phyloP scores from a whole-genome alignment of 2,888 invertebrate genomes.

The Pharmacophagus antenor region DNA sequence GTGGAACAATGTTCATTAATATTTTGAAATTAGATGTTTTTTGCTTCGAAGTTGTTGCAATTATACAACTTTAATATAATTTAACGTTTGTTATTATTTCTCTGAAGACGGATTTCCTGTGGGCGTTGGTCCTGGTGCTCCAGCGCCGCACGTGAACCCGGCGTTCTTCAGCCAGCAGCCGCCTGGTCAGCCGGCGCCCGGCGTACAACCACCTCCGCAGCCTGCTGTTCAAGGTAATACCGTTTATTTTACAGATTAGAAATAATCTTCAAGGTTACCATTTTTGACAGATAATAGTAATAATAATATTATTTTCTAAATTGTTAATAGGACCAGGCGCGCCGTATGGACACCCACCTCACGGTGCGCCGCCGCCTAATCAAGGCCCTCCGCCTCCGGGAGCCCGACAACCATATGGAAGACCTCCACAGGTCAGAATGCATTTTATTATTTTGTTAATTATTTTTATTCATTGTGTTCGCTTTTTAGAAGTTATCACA shows the following conservation, averaged over 20 bases:
- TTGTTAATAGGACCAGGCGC: constrained; percentile 77
- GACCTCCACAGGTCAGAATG: constrained; percentile 76
- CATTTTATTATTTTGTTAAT: background rate
- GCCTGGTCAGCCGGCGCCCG: constrained; percentile 65
- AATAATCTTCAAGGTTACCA: background rate
- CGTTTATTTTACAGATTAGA: no score
- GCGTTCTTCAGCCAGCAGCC: constrained; percentile 94
- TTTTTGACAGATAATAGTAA: background rate
- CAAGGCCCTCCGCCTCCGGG: constrained; percentile 83
- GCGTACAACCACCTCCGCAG: constrained; percentile 80
- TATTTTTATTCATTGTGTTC: no score
- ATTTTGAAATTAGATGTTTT: background rate
- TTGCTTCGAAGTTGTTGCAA: no score
- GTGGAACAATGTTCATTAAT: background rate
- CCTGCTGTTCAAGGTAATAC: constrained; percentile 81
- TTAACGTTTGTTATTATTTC: no score
- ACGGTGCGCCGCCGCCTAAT: constrained; percentile 85
- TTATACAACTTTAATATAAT: no score
- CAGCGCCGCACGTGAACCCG: constrained; percentile 97
- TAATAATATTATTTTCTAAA: background rate
- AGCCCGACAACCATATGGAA: constrained; percentile 79
- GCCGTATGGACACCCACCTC: constrained; percentile 82
- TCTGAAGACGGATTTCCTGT: constrained; percentile 27
- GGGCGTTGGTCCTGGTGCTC: constrained; percentile 81
- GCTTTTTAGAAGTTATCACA: no score